These are phyloP conservation scores for Gnathonemus longibarbis DNA, from an alignment of 2,113 vertebrate genomes.

Conservation along the genomic window DNA sequence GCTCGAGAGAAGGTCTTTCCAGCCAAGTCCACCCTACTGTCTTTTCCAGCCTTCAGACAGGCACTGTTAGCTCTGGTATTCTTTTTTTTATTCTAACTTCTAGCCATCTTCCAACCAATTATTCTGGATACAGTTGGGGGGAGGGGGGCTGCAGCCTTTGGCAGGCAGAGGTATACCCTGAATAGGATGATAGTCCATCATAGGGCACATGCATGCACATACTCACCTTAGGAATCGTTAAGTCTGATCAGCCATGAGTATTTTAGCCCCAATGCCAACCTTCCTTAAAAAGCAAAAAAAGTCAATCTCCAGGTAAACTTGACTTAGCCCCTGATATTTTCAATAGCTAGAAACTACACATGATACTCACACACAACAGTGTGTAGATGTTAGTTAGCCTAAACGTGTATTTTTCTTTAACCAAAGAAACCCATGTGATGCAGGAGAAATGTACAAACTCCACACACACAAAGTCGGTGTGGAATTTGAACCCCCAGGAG, in stretches of 20 bases:
- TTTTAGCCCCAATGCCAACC: not conserved
- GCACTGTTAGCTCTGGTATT: slow-evolving; percentile 13
- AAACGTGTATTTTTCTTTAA: not conserved
- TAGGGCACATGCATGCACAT: not conserved
- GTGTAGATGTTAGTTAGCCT: not conserved
- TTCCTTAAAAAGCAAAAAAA: not conserved
- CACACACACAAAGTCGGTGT: not conserved
- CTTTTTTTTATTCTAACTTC: not conserved
- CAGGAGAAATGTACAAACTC: not conserved
- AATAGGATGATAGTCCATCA: not conserved
- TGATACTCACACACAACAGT: not conserved
- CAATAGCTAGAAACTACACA: too few species aligned
- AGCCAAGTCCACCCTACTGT: not conserved
- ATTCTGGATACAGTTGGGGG: not conserved
- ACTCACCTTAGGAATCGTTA: too few species aligned
- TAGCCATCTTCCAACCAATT: not conserved
- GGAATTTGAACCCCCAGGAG: not conserved
- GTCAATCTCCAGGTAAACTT: not conserved
- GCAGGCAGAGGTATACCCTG: not conserved
- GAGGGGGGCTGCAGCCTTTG: not conserved
- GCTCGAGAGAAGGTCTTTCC: slow-evolving; percentile 39
- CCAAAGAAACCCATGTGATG: not conserved
- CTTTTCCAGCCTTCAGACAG: not conserved
- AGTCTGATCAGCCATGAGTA: too few species aligned
- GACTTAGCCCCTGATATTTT: too few species aligned